Base-by-base conservation (phyloP, 1,140 invertebrate species). In the Teleogryllus occipitalis region DNA sequence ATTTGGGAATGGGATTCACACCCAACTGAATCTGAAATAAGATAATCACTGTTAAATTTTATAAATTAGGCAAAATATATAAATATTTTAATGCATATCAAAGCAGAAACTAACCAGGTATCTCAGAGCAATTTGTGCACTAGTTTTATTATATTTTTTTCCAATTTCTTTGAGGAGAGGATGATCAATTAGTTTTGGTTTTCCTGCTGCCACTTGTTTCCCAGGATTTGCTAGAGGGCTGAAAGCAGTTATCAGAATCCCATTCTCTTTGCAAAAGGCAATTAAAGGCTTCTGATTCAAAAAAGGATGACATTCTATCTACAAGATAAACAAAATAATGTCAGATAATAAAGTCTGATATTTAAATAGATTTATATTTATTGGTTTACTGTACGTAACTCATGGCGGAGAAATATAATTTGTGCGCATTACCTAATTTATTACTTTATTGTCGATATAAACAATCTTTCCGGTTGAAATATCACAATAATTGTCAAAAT, bases 301-400 rank as follows among this genome's bases (percentile, higher is more conserved):
- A 83, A 93, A 94, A 0, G 91, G 91, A 85, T 95, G 93, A 81
- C 90, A 90, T 85, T 95, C 94, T 47, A 91, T 85, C 86, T 93
- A 86, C 2, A 49, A 49, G 6, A 18, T 0, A 79, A 7, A 12
- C 12, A 54, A 21, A 5, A 21, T 12, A 75, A 75, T n/a, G 7
- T 75, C 12, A 39, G 27, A 39, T 39, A 39, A 39, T 21, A 7
- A 14, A 7, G 7, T 5, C 7, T 21, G 7, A 21, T 12, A 0
- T 75, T 14, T 72, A 15, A n/a, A 72, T n/a, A 3, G n/a, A 14
- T n/a, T 14, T 3, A 3, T 72, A 72, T 72, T 74, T 21, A 8
- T 74, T 27, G 14, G 74, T 8, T 74, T 8, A 15, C 22, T 15
- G 8, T 21, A 15, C 0, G 15, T 74, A 12, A 15, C 8, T 10